These are phyloP conservation scores for Heliconius himera DNA, from an alignment of 1,140 invertebrate genomes.

Conservation along the genomic window DNA sequence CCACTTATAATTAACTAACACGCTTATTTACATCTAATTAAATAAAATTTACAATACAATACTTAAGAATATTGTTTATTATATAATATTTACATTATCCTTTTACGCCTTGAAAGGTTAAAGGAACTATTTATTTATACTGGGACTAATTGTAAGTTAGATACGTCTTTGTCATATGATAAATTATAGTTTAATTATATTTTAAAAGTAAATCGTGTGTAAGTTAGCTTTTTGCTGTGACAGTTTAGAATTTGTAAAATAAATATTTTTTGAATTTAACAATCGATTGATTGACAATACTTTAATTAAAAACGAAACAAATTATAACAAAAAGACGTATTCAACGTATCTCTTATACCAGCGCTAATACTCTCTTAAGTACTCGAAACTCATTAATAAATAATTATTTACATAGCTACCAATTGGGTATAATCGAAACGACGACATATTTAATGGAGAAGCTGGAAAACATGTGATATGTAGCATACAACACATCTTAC, in stretches of 20 bases:
- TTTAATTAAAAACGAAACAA: not conserved
- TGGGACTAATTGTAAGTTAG: not conserved
- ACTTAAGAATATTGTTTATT: conserved; percentile 31
- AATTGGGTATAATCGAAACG: conserved; percentile 7
- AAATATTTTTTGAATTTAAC: too few relatives aligned
- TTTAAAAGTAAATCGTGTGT: too few relatives aligned
- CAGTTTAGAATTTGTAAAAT: not conserved
- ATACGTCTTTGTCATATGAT: not conserved
- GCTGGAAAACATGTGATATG: conserved; percentile 29
- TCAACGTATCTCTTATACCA: not conserved
- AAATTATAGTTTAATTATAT: too few relatives aligned
- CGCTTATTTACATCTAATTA: conserved; percentile 65
- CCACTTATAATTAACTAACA: conserved; percentile 56
- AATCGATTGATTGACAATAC: too few relatives aligned
- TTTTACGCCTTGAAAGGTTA: conserved; percentile 15
- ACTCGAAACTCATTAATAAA: conserved; percentile 30
- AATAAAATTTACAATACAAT: conserved; percentile 43
- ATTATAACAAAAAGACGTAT: not conserved
- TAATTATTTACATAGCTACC: conserved; percentile 31
- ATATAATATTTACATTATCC: conserved; percentile 29
- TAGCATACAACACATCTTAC: conserved; percentile 20
- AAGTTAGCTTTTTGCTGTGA: not conserved
- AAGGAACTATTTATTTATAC: conserved; percentile 23
- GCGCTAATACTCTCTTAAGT: conserved; percentile 33
- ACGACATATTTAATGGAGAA: conserved; percentile 1